Conservation (phyloP, 2,113 vertebrate species). For the Festucalex cinctus region DNA sequence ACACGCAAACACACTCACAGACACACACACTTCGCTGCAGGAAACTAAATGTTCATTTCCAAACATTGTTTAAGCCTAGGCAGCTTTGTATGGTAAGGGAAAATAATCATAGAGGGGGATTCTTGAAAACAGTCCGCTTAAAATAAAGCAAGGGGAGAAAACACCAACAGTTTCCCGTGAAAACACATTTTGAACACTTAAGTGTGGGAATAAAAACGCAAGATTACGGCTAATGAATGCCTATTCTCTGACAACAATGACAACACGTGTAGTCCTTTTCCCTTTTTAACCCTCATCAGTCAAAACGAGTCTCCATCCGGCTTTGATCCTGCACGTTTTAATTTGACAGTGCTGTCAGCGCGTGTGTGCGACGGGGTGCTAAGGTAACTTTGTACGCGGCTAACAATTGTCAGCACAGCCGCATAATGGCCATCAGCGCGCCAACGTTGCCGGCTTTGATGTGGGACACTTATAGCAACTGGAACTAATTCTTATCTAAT, state of each 20-base stretch:
- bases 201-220: constrained; percentile 9
- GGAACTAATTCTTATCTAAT: background rate
- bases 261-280: constrained; percentile 1
- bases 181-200: constrained; percentile 16
- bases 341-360: constrained; percentile 40
- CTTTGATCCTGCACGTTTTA: constrained; percentile 39
- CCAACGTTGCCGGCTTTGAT: background rate
- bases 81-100: constrained; percentile 8
- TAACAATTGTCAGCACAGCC: constrained; percentile 22
- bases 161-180: background rate
- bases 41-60: constrained; percentile 34
- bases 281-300: constrained; percentile 12
- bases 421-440: constrained; percentile 17
- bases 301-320: constrained; percentile 28
- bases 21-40: constrained; percentile 13
- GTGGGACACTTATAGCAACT: constrained; percentile 9
- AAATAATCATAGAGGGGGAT: constrained; percentile 4
- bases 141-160: constrained; percentile 1
- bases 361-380: constrained; percentile 21
- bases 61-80: constrained; percentile 38
- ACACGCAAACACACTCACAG: constrained; percentile 19
- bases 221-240: constrained; percentile 26
- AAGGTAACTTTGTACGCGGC: constrained; percentile 29
- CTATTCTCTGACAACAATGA: constrained; percentile 18
- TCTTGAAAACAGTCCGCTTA: constrained; percentile 14